These are phyloP conservation scores for Holacanthella duospinosa DNA, from an alignment of 2,888 invertebrate genomes.

Conservation along the genomic window DNA sequence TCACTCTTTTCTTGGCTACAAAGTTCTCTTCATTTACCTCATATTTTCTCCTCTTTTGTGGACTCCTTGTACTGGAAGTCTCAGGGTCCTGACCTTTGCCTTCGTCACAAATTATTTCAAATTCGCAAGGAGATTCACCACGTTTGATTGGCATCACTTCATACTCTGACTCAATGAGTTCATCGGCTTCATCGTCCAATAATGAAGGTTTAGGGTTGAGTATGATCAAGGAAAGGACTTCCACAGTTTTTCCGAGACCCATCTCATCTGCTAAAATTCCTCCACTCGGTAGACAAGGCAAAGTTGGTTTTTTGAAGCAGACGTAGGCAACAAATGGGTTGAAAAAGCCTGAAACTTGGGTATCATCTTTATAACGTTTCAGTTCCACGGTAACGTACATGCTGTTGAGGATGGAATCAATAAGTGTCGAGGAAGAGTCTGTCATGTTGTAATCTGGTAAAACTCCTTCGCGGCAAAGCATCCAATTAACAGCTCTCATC, in stretches of 20 bases:
- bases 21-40: not conserved
- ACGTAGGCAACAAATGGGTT: slow-evolving; percentile 27
- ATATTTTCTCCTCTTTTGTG: not conserved
- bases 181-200: slow-evolving; percentile 13
- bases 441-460: slow-evolving; percentile 7
- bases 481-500: slow-evolving; percentile 56
- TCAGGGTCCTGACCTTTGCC: not conserved
- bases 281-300: slow-evolving; percentile 45
- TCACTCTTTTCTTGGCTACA: not conserved
- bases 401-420: slow-evolving; percentile 18
- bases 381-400: slow-evolving; percentile 32
- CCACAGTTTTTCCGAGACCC: slow-evolving; percentile 71
- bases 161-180: slow-evolving; percentile 7
- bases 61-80: not conserved
- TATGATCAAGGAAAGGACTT: slow-evolving; percentile 57
- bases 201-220: slow-evolving; percentile 43
- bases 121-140: slow-evolving; percentile 27
- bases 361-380: not conserved
- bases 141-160: slow-evolving; percentile 12
- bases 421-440: slow-evolving; percentile 14
- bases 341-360: slow-evolving; percentile 13
- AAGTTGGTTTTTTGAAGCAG: slow-evolving; percentile 35
- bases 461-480: slow-evolving; percentile 51
- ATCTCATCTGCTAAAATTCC: slow-evolving; percentile 71
- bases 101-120: slow-evolving; percentile 8